Evolutionary conservation across 2,113 vertebrate genomes (phyloP).

Genomic region (Oreotrochilus melanogaster): DNA sequence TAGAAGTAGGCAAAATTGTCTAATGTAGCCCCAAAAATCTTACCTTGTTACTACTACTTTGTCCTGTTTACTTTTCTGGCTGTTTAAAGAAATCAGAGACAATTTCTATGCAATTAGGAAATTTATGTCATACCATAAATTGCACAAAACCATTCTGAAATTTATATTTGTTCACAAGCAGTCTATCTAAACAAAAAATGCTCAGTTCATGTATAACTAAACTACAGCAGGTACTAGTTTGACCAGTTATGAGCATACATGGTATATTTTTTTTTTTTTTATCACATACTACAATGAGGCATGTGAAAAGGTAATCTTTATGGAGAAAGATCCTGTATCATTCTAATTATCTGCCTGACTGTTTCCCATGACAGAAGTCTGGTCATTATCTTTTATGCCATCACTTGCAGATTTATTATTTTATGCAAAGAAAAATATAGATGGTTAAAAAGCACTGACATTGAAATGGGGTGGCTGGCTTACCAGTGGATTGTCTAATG

Average conservation of each 20-base stretch:
- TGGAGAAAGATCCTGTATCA: background rate
- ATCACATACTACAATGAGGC: background rate
- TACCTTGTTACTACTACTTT: background rate
- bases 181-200: background rate
- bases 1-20: background rate
- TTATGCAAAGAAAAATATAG: background rate
- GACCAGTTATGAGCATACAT: background rate
- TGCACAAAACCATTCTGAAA: background rate
- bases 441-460: background rate
- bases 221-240: background rate
- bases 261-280: background rate
- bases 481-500: background rate
- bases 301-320: background rate
- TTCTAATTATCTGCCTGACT: background rate
- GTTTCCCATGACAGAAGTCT: background rate
- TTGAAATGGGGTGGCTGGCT: background rate
- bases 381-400: background rate
- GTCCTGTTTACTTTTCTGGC: background rate
- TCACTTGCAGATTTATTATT: rapidly evolving
- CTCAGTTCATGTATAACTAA: background rate
- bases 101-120: background rate
- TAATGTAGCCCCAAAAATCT: background rate
- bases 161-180: background rate
- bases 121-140: background rate
- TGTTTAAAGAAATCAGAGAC: background rate